These are phyloP conservation scores for Pangasius djambal DNA, from an alignment of 2,797 vertebrate genomes.

Conservation along the genomic window DNA sequence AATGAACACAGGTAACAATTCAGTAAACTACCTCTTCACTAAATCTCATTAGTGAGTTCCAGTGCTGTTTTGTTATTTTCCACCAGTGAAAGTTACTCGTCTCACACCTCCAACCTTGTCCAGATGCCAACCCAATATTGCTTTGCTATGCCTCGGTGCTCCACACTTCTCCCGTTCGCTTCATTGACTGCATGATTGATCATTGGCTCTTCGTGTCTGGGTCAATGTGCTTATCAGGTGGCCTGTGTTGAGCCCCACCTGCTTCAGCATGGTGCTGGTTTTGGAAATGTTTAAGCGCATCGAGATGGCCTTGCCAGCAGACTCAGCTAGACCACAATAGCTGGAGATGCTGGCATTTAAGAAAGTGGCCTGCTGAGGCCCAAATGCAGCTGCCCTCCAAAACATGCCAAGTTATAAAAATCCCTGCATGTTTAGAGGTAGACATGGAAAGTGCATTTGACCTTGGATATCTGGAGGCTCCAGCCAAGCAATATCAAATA, in stretches of 20 bases:
- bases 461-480: conserved; percentile 12
- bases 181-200: conserved; percentile 57
- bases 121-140: conserved; percentile 55
- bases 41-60: conserved; percentile 27
- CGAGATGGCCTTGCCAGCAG: conserved; percentile 35
- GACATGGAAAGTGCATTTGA: conserved; percentile 31
- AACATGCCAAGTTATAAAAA: conserved; percentile 30
- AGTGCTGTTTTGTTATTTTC: conserved; percentile 34
- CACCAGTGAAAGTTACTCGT: conserved; percentile 33
- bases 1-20: conserved; percentile 14
- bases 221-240: conserved; percentile 59
- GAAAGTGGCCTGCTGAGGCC: conserved; percentile 31
- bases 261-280: conserved; percentile 42
- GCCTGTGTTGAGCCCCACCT: conserved; percentile 50
- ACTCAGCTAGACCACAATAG: conserved; percentile 38
- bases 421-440: conserved; percentile 18
- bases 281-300: conserved; percentile 41
- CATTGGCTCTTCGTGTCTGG: conserved; percentile 43
- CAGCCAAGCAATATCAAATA: conserved; percentile 41
- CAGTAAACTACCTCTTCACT: conserved; percentile 24
- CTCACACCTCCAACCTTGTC: conserved; percentile 38
- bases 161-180: conserved; percentile 40
- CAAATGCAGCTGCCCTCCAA: conserved; percentile 34
- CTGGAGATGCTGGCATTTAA: conserved; percentile 36
- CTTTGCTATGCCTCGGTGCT: conserved; percentile 46